Evolutionary conservation across 2,888 invertebrate species (phyloP).

Genomic region (Drosophila hamatofila): DNA sequence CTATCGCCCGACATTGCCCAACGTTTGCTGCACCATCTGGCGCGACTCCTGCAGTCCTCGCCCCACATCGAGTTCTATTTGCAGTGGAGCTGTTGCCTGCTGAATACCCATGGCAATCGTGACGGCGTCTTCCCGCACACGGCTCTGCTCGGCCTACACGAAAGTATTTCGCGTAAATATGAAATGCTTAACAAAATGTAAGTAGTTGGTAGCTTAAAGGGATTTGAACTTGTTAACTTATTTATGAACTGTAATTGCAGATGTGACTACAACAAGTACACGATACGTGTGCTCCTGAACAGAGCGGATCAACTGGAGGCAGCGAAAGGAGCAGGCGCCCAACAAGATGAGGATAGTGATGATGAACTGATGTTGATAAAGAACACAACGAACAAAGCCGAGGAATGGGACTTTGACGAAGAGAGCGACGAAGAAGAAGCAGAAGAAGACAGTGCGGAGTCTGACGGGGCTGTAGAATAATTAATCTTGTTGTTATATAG

Average conservation of each 20-base stretch:
- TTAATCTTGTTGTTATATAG: slow-evolving; percentile 22
- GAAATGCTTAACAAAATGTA: slow-evolving; percentile 94
- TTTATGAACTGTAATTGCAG: slow-evolving; percentile 86
- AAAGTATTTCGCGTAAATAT: slow-evolving; percentile 91
- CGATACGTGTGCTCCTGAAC: slow-evolving; percentile 89
- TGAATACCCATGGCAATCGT: slow-evolving; percentile 89
- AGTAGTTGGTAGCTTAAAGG: slow-evolving; percentile 85
- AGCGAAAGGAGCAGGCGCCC: slow-evolving; percentile 9
- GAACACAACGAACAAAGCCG: slow-evolving; percentile 34
- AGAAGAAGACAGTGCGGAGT: slow-evolving; percentile 40
- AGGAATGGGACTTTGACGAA: slow-evolving; percentile 53
- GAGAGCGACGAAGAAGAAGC: slow-evolving; percentile 61
- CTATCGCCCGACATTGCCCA: slow-evolving; percentile 92
- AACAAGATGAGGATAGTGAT: slow-evolving; percentile 63
- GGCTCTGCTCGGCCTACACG: slow-evolving; percentile 90
- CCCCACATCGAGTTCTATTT: slow-evolving; percentile 95
- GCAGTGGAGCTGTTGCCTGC: slow-evolving; percentile 90
- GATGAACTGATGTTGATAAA: slow-evolving; percentile 77
- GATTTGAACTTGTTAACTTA: not conserved
- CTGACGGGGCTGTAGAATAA: slow-evolving; percentile 52
- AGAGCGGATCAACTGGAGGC: slow-evolving; percentile 82
- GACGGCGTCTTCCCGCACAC: slow-evolving; percentile 88
- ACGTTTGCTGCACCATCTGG: slow-evolving; percentile 90
- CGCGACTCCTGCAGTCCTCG: slow-evolving; percentile 90
- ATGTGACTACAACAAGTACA: slow-evolving; percentile 96